Percentiles rank a stretch among this genome's conserved stretches.
Evolutionary conservation across 2,888 invertebrate species (phyloP).

Genomic region (Acanthococcus lagerstroemiae): DNA sequence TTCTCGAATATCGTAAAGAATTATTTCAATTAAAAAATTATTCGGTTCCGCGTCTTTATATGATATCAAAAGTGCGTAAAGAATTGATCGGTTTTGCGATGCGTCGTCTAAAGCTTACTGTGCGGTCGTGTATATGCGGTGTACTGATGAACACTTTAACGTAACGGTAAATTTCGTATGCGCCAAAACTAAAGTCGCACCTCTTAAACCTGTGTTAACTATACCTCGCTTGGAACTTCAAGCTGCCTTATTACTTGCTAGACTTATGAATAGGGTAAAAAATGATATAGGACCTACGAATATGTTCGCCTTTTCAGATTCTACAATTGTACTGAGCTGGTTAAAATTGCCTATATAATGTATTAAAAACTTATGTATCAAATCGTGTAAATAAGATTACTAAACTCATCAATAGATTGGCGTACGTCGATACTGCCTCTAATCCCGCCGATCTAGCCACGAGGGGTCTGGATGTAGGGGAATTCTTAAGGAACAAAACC

Average conservation of each 20-base stretch:
- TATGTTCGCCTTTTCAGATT: slow-evolving; percentile 6
- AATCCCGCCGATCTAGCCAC: slow-evolving; percentile 7
- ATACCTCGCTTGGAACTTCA: not conserved
- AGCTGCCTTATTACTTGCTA: not conserved
- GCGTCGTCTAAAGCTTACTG: not conserved
- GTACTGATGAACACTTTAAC: not conserved
- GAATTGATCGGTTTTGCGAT: slow-evolving; percentile 5
- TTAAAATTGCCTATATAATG: not conserved
- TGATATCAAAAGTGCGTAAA: not conserved
- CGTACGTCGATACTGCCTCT: not conserved
- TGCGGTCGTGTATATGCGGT: not conserved
- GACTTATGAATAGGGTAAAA: not conserved
- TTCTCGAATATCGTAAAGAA: not conserved
- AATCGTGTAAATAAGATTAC: slow-evolving; percentile 3
- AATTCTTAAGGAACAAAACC: not conserved
- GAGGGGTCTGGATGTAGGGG: not conserved
- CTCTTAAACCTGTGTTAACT: not conserved
- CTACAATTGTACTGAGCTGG: slow-evolving; percentile 5
- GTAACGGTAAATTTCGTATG: not conserved
- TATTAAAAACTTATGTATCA: not conserved
- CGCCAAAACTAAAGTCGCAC: not conserved
- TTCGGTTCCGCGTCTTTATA: slow-evolving; percentile 8
- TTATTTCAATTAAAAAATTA: not conserved
- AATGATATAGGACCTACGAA: not conserved
- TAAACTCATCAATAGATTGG: not conserved